Percentiles rank a stretch among this genome's conserved stretches.
Conservation (phyloP, 2,888 invertebrate species). For the Heliconius aoede region DNA sequence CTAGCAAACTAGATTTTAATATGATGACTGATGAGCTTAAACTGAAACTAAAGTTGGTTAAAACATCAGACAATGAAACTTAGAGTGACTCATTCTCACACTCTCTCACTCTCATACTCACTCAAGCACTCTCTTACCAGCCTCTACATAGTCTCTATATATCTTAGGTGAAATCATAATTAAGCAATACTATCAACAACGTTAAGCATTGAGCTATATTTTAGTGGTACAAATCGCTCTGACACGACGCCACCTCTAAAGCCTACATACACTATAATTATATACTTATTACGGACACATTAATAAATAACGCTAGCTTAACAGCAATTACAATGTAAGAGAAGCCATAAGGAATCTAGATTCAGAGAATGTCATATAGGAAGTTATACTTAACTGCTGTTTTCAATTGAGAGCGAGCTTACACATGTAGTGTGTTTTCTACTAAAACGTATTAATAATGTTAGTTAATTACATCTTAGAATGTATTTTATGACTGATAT, state of each 20-base stretch:
- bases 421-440: not conserved
- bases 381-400: constrained; percentile 2
- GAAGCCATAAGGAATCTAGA: constrained; percentile 26
- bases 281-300: constrained; percentile 26
- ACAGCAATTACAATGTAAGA: constrained; percentile 26
- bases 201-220: not conserved
- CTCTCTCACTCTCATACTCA: too few relatives aligned
- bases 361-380: constrained; percentile 13
- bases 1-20: too few relatives aligned
- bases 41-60: too few relatives aligned
- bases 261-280: constrained; percentile 36
- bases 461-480: not conserved
- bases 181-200: not conserved
- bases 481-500: too few relatives aligned
- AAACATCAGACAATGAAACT: too few relatives aligned
- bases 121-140: not conserved
- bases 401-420: constrained; percentile 4
- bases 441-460: not conserved
- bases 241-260: constrained; percentile 35
- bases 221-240: constrained; percentile 4
- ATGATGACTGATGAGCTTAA: too few relatives aligned
- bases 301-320: constrained; percentile 33
- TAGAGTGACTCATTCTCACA: too few relatives aligned
- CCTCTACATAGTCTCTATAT: not conserved
- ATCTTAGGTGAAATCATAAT: not conserved